Conservation (phyloP, 2,113 vertebrate species). For the Cyphomyrus plagiostoma region DNA sequence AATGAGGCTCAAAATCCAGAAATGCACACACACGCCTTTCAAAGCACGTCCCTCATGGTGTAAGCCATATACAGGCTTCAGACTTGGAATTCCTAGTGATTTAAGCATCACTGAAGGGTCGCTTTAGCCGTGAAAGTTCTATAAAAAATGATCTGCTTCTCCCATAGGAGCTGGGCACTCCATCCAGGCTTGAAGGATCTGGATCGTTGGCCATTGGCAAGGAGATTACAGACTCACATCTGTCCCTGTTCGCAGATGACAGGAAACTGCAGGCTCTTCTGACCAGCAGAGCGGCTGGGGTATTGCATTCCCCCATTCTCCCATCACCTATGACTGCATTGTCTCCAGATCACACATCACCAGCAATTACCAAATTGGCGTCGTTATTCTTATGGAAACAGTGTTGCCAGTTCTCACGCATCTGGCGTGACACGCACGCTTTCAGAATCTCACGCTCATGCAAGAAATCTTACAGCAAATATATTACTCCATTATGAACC, state of each 20-base stretch:
- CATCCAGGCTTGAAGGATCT: constrained; percentile 52
- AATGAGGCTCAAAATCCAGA: not conserved
- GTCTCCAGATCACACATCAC: not conserved
- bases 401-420: too few species aligned
- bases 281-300: constrained; percentile 50
- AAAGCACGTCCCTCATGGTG: not conserved
- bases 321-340: not conserved
- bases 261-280: constrained; percentile 49
- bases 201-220: constrained; percentile 50
- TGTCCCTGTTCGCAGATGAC: constrained; percentile 50
- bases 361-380: not conserved
- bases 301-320: constrained; percentile 31
- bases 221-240: constrained; percentile 48
- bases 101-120: not conserved
- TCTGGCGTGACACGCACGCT: not conserved
- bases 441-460: not conserved
- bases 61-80: not conserved
- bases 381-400: not conserved
- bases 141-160: not conserved
- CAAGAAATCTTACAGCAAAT: not conserved
- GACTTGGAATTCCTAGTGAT: not conserved
- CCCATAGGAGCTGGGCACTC: constrained; percentile 59
- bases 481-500: not conserved
- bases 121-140: not conserved
- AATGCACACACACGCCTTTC: not conserved